phyloP scores from a whole-genome alignment of 1,140 invertebrate genomes.

The Cepaea nemoralis region DNA sequence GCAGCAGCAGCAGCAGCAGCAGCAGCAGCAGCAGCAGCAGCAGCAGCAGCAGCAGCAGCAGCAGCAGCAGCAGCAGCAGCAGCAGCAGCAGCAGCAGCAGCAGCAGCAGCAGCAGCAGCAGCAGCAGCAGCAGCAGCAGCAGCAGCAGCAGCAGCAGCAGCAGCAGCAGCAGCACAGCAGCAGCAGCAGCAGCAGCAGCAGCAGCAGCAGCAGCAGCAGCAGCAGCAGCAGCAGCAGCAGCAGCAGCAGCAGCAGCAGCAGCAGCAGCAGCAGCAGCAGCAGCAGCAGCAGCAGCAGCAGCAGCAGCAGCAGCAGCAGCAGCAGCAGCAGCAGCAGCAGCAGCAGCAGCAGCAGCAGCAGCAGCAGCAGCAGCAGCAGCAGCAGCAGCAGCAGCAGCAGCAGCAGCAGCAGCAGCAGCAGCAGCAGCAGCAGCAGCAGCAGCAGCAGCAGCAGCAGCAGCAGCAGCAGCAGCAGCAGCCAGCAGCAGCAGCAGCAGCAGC shows the following conservation, averaged over 20 bases:
- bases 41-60: too few relatives aligned
- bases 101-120: too few relatives aligned
- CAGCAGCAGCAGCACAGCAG: too few relatives aligned
- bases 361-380: background rate
- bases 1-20: too few relatives aligned
- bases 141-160: too few relatives aligned
- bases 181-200: background rate
- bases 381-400: background rate
- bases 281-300: background rate
- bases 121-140: too few relatives aligned
- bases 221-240: background rate
- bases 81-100: too few relatives aligned
- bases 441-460: background rate
- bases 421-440: background rate
- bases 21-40: too few relatives aligned
- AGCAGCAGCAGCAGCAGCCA: background rate
- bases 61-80: too few relatives aligned
- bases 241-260: background rate
- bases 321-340: background rate
- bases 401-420: slow-evolving; percentile 1
- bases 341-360: background rate
- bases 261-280: background rate
- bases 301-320: background rate
- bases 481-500: background rate
- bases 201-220: background rate